Percentiles rank a stretch among this genome's conserved stretches.
These are phyloP conservation scores for Proctacanthus coquilletti DNA, from an alignment of 1,140 invertebrate genomes.

Conservation along the genomic window DNA sequence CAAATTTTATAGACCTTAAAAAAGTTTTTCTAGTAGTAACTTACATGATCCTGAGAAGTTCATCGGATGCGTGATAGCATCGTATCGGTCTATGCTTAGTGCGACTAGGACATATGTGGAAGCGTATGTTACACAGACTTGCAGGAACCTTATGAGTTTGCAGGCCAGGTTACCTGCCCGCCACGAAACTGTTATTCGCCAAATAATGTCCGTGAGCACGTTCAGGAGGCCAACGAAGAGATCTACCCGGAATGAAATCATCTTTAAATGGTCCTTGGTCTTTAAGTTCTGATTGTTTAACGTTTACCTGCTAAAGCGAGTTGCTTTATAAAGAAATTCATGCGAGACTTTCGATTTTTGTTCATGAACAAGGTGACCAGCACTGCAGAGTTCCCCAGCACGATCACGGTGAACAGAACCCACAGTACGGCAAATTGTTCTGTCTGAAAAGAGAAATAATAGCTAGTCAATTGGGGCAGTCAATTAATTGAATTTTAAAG, in stretches of 20 bases:
- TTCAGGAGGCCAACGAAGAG: constrained; percentile 71
- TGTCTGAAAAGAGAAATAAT: constrained; percentile 50
- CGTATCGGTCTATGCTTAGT: constrained; percentile 84
- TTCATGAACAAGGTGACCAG: constrained; percentile 67
- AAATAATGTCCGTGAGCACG: constrained; percentile 75
- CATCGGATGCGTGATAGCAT: constrained; percentile 90
- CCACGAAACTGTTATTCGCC: constrained; percentile 74
- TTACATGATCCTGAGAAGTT: constrained; percentile 87
- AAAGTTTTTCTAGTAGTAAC: too few relatives aligned
- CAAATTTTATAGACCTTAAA: constrained; percentile 4
- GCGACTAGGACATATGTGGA: constrained; percentile 91
- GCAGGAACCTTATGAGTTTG: constrained; percentile 70
- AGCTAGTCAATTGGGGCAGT: too few relatives aligned
- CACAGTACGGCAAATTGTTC: constrained; percentile 80
- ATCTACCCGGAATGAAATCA: too few relatives aligned
- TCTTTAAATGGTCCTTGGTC: background rate
- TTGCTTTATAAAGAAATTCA: constrained; percentile 96
- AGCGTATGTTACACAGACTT: constrained; percentile 73
- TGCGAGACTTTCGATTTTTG: constrained; percentile 76
- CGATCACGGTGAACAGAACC: constrained; percentile 74
- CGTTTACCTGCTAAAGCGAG: constrained; percentile 73
- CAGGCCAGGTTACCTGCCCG: constrained; percentile 75
- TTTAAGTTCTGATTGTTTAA: background rate
- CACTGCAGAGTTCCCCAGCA: constrained; percentile 77
- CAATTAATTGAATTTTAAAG: too few relatives aligned